Evolutionary conservation across 2,797 vertebrate genomes (phyloP), one percentile per base, ranked within the genome.

Genomic region (Antrozous pallidus): DNA sequence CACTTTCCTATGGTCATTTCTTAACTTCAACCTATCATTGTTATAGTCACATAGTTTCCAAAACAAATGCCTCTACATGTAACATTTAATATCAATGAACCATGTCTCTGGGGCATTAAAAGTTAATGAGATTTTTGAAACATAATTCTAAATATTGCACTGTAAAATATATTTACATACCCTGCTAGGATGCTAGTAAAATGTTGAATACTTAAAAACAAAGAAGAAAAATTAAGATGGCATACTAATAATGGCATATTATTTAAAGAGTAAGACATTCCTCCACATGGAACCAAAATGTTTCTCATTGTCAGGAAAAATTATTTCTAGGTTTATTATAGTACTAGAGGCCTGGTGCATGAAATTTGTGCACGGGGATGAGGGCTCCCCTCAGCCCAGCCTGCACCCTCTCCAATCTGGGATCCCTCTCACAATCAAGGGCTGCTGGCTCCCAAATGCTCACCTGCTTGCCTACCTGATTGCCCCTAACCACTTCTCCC

Each of bases 51-150:
- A 26, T 33, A 40, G 33, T 84, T 90, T 91, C 40, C 61, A 71
- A 87, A 90, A 92, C 17, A 94, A 91, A 67, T 20, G 28, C 38
- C 16, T 80, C 78, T 75, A 67, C 10, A 20, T 65, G 51, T 24
- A 79, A 61, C 20, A 91, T n/a, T 93, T 70, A 83, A 79, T 42
- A 58, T 73, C 56, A 78, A 51, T 40, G 73, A 94, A 69, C 22
- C 16, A 83, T 45, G 36, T 24, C 20, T 77, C 75, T 77, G 47
- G 24, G 40, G 88, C 61, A 58, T 83, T 83, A 33, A 79, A 85
- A 84, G 33, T 51, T 77, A 96, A 81, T 9, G 10, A 63, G 10
- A 56, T 9, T 77, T 96, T 70, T 88, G 22, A 86, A 92, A 81
- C 28, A 78, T 36, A 91, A 85, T 89, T 54, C 28, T 18, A 91